Evolutionary conservation across 2,888 invertebrate genomes (phyloP).

Genomic region (Phragmatobia fuliginosa): DNA sequence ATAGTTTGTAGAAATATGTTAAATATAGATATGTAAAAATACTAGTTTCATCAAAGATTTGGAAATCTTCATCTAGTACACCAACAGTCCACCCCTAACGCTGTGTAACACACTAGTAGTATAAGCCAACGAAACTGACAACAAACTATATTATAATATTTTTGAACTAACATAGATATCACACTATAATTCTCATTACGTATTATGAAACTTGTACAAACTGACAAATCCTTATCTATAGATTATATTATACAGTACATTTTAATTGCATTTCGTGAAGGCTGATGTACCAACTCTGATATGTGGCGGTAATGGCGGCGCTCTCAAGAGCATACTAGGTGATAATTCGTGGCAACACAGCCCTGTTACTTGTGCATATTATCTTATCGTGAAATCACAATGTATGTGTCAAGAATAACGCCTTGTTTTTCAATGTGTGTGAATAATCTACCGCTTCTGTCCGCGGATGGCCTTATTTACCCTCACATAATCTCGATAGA

Average conservation of each 20-base stretch:
- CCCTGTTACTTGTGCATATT: background rate
- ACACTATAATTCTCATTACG: constrained; percentile 58
- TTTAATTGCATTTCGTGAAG: constrained; percentile 1
- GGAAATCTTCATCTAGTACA: background rate
- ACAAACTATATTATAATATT: constrained; percentile 53
- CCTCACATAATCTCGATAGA: background rate
- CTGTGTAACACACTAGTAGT: constrained; percentile 26
- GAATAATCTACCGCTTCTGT: background rate
- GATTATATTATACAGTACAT: constrained; percentile 27
- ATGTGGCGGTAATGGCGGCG: background rate
- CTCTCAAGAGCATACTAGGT: background rate
- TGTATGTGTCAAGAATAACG: constrained; percentile 6
- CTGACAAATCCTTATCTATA: constrained; percentile 53
- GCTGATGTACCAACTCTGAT: background rate
- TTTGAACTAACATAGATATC: constrained; percentile 59
- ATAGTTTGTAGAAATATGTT: background rate
- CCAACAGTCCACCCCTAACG: constrained; percentile 9
- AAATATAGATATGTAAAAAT: constrained; percentile 2
- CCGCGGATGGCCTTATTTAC: background rate
- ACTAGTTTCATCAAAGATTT: background rate
- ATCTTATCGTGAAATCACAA: constrained; percentile 6
- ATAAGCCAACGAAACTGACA: constrained; percentile 45
- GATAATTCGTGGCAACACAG: background rate
- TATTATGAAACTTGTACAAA: constrained; percentile 62
- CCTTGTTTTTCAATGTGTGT: constrained; percentile 5